These are phyloP conservation scores for Antechinus stuartii DNA, from an alignment of 2,113 vertebrate genomes.

Conservation along the genomic window DNA sequence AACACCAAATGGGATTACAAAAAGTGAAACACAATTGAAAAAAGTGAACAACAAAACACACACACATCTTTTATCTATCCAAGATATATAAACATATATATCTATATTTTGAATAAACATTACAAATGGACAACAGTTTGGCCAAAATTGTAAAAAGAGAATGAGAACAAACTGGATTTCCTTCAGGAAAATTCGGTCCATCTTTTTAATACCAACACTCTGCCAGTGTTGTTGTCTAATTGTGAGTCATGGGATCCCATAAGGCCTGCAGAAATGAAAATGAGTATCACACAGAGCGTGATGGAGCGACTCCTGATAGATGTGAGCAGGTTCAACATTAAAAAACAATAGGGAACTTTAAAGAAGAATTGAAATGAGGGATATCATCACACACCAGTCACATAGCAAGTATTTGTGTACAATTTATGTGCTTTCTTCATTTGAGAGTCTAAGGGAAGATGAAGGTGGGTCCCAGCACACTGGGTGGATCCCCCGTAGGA, in stretches of 20 bases:
- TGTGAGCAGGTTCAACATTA: not conserved
- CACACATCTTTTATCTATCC: not conserved
- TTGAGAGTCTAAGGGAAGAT: not conserved
- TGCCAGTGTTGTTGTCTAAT: not conserved
- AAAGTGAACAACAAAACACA: not conserved
- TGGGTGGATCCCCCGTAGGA: not conserved
- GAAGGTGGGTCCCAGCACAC: not conserved
- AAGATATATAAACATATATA: not conserved
- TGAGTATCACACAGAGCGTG: not conserved
- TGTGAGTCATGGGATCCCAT: not conserved
- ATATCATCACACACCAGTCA: not conserved
- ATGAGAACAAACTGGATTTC: no score
- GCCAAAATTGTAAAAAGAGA: no score
- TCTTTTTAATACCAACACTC: not conserved
- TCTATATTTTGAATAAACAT: no score
- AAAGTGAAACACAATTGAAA: not conserved
- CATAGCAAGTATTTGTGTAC: not conserved
- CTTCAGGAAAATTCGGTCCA: not conserved
- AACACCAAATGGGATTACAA: not conserved
- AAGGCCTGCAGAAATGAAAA: not conserved
- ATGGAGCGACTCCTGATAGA: not conserved
- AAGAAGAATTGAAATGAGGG: not conserved
- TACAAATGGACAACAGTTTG: no score
- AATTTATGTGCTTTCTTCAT: not conserved
- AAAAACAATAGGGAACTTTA: not conserved